Evolutionary conservation across 2,113 vertebrate genomes (phyloP).

Genomic region (Nothoprocta pentlandii): DNA sequence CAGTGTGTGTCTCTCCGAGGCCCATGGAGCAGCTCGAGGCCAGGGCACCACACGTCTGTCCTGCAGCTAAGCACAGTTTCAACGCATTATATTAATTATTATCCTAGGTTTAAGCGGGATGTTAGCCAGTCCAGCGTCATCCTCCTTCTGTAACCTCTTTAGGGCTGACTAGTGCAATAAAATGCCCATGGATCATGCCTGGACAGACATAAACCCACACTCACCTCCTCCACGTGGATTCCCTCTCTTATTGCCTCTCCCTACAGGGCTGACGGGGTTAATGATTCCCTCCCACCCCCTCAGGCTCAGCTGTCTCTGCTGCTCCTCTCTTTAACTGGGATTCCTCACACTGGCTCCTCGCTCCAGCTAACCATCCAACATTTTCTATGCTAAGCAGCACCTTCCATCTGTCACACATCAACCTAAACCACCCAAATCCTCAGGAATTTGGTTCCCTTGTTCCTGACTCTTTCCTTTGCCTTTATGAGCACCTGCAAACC

Average conservation of each 20-base stretch:
- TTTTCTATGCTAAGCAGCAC: background rate
- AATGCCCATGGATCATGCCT: fast-evolving
- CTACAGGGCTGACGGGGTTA: background rate
- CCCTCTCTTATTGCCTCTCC: background rate
- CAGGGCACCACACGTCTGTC: background rate
- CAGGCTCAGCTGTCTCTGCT: background rate
- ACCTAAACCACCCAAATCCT: background rate
- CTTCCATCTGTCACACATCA: background rate
- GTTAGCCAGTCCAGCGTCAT: background rate
- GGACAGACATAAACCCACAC: background rate
- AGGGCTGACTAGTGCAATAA: background rate
- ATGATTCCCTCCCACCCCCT: background rate
- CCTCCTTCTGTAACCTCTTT: background rate
- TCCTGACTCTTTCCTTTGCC: background rate
- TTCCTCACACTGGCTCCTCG: background rate
- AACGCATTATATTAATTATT: background rate
- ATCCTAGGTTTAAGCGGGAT: background rate
- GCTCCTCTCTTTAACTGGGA: background rate
- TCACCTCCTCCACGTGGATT: background rate
- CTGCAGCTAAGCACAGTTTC: background rate
- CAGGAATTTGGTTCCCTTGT: background rate
- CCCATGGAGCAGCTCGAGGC: no score
- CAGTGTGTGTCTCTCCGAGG: background rate
- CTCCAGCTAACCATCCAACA: background rate
- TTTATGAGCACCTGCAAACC: background rate